Conservation (phyloP, 2,797 vertebrate species). For the Sebastes oblongus region DNA sequence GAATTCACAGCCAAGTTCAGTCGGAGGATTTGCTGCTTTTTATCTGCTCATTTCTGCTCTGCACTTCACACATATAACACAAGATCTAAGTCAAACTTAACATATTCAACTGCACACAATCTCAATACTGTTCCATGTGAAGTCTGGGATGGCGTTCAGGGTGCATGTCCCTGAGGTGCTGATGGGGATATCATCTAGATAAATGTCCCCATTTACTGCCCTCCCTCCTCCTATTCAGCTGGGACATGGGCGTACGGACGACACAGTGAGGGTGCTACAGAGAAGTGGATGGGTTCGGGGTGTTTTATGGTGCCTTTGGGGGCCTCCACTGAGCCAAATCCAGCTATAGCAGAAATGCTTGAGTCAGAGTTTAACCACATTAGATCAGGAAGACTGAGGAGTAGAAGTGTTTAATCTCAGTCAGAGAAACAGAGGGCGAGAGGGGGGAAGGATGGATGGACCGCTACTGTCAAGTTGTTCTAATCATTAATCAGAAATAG, state of each 20-base stretch:
- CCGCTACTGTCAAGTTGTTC: too few relatives aligned
- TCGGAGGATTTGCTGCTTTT: slow-evolving; percentile 6
- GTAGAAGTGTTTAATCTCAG: slow-evolving; percentile 40
- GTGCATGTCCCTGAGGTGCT: slow-evolving; percentile 43
- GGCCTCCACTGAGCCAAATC: neutral
- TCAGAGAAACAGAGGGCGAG: neutral
- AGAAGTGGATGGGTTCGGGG: neutral
- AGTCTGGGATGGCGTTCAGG: slow-evolving; percentile 22
- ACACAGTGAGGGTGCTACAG: neutral
- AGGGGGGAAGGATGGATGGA: neutral
- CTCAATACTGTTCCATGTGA: neutral
- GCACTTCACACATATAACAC: neutral
- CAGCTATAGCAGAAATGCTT: neutral
- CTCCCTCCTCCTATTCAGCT: slow-evolving; percentile 64
- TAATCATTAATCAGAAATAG: too few relatives aligned
- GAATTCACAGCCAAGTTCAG: slow-evolving; percentile 19
- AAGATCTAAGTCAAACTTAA: neutral
- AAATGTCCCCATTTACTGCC: slow-evolving; percentile 71
- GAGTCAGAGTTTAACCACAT: slow-evolving; percentile 38
- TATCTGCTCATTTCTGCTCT: slow-evolving; percentile 19
- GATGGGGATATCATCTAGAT: slow-evolving; percentile 76
- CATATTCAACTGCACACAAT: neutral
- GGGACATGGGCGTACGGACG: slow-evolving; percentile 47
- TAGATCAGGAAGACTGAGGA: slow-evolving; percentile 25
- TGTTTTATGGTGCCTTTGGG: neutral